phyloP scores from a whole-genome alignment of 2,113 vertebrate genomes.

The Ceyx cyanopectus region DNA sequence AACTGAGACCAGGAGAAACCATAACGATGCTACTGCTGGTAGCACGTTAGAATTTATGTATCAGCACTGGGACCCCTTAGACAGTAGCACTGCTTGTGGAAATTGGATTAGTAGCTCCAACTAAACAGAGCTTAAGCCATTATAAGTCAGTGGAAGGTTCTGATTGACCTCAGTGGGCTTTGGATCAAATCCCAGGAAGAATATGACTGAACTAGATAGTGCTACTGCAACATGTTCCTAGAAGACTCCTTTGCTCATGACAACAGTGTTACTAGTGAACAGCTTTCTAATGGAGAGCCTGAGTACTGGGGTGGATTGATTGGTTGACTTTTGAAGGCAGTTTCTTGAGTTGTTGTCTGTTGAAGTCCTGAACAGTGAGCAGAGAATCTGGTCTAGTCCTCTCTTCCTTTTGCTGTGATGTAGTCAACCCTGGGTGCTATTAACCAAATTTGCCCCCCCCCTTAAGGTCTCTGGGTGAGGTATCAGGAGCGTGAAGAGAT shows the following conservation, averaged over 20 bases:
- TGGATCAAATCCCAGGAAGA: constrained; percentile 16
- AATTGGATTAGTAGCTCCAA: constrained; percentile 20
- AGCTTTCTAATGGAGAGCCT: not conserved
- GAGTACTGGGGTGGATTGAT: not conserved
- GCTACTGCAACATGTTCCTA: not conserved
- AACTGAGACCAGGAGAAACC: not conserved
- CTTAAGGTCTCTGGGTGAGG: not conserved
- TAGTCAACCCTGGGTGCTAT: not conserved
- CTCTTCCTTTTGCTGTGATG: not conserved
- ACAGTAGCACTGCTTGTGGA: not conserved
- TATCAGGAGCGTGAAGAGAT: not conserved
- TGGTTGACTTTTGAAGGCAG: not conserved
- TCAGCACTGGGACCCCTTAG: not conserved
- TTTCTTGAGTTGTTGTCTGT: not conserved
- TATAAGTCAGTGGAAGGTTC: constrained; percentile 36
- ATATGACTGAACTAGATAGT: not conserved
- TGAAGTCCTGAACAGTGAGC: not conserved
- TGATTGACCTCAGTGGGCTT: not conserved
- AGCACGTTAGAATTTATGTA: not conserved
- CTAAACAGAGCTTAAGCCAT: not conserved
- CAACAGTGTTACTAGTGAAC: not conserved
- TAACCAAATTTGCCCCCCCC: not conserved
- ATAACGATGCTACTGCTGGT: not conserved
- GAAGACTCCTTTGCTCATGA: not conserved
- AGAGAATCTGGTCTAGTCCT: not conserved